Percentiles rank a stretch among this genome's conserved stretches.
These are phyloP conservation scores for Tubulanus polymorphus DNA, from an alignment of 2,888 invertebrate species.

Conservation along the genomic window DNA sequence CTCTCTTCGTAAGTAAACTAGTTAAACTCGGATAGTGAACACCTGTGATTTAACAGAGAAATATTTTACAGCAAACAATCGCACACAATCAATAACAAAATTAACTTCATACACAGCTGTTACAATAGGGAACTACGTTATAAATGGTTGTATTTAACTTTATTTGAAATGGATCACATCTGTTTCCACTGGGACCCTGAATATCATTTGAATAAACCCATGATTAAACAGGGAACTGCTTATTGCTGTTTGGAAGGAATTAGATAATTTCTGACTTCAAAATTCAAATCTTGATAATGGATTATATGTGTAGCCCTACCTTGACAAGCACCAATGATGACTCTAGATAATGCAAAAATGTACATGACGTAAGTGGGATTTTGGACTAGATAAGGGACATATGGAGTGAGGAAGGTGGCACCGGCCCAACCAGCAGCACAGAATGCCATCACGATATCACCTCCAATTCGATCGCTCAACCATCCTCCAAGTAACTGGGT, in stretches of 20 bases:
- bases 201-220: too few species aligned
- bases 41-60: constrained; percentile 47
- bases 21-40: constrained; percentile 70
- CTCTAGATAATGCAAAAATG: constrained; percentile 61
- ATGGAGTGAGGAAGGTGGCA: constrained; percentile 50
- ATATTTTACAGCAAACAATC: background rate
- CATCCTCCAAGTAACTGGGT: constrained; percentile 59
- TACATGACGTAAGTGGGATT: constrained; percentile 57
- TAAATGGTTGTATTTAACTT: too few species aligned
- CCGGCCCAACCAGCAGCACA: constrained; percentile 59
- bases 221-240: too few species aligned
- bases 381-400: constrained; percentile 49
- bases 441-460: constrained; percentile 63
- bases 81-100: background rate
- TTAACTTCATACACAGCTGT: too few species aligned
- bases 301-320: too few species aligned
- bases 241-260: too few species aligned
- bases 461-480: constrained; percentile 60
- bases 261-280: background rate
- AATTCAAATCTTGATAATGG: background rate
- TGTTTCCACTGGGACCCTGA: too few species aligned
- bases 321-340: constrained; percentile 66
- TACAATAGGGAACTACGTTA: too few species aligned
- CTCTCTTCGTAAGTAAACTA: constrained; percentile 64
- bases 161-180: too few species aligned